Evolutionary conservation across 2,888 invertebrate species (phyloP).

Genomic region (Ptycholaimellus sp.): DNA sequence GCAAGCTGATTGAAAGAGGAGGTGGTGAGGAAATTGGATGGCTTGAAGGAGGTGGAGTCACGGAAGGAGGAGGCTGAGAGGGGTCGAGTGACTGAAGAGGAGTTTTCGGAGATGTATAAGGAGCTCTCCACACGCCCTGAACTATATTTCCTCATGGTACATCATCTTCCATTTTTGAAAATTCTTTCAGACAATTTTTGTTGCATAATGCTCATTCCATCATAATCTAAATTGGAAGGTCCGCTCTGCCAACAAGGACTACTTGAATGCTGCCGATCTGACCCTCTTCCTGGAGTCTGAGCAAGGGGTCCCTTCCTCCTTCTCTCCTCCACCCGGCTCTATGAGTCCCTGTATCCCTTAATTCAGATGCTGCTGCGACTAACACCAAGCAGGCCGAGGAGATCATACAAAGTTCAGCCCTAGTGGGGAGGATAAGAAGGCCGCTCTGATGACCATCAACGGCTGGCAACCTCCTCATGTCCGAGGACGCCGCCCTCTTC

Average conservation of each 20-base stretch:
- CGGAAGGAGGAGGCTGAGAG: slow-evolving; percentile 29
- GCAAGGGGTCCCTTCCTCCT: slow-evolving; percentile 33
- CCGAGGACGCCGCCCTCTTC: slow-evolving; percentile 34
- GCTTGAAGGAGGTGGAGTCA: no score
- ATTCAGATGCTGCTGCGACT: slow-evolving; percentile 31
- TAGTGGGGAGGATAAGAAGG: slow-evolving; percentile 30
- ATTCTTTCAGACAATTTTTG: no score
- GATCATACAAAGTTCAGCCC: slow-evolving; percentile 33
- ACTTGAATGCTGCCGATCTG: slow-evolving; percentile 35
- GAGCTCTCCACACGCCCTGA: slow-evolving; percentile 39
- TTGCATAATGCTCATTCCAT: slow-evolving; percentile 38
- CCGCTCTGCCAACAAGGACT: slow-evolving; percentile 37
- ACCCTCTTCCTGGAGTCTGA: slow-evolving; percentile 38
- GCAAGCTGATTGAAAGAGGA: no score
- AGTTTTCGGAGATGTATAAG: slow-evolving; percentile 37
- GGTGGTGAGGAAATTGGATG: no score
- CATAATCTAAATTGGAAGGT: slow-evolving; percentile 33
- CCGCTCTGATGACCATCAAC: slow-evolving; percentile 33
- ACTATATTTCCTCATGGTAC: no score
- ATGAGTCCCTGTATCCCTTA: no score
- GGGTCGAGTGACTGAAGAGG: slow-evolving; percentile 31
- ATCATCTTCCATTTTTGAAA: no score
- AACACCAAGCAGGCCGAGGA: slow-evolving; percentile 31
- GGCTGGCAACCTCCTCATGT: slow-evolving; percentile 28
- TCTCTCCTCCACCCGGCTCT: slow-evolving; percentile 1